Evolutionary conservation across 2,113 vertebrate genomes (phyloP).

Genomic region (Calcarius ornatus): DNA sequence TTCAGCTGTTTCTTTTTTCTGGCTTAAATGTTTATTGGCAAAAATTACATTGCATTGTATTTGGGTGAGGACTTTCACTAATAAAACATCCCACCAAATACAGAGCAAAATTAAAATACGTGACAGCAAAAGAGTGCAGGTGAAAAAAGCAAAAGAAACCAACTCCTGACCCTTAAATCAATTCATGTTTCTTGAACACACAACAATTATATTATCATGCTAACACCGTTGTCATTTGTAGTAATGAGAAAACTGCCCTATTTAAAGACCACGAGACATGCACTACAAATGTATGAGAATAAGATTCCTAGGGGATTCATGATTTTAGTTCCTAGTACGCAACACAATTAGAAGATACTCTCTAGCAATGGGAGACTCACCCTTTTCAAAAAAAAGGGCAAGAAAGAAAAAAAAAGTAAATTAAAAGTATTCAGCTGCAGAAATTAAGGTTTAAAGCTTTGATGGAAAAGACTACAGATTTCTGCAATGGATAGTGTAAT

Average conservation of each 20-base stretch:
- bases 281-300: not conserved
- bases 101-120: not conserved
- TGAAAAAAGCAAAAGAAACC: not conserved
- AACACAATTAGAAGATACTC: not conserved
- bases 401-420: not conserved
- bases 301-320: not conserved
- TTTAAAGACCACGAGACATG: not conserved
- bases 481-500: not conserved
- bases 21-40: not conserved
- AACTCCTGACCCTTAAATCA: not conserved
- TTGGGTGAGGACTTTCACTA: not conserved
- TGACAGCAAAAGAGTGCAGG: not conserved
- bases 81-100: not conserved
- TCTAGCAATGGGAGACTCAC: not conserved
- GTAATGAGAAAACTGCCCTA: not conserved
- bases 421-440: not conserved
- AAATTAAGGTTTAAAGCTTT: not conserved
- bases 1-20: not conserved
- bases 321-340: not conserved
- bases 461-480: not conserved
- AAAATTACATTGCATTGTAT: not conserved
- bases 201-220: not conserved
- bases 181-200: not conserved
- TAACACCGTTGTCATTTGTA: not conserved
- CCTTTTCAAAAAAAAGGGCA: not conserved